A percentile compares a stretch with the other conserved stretches of the same genome.
Conservation (phyloP, 2,888 invertebrate species). For the Pemphredon lugubris region DNA sequence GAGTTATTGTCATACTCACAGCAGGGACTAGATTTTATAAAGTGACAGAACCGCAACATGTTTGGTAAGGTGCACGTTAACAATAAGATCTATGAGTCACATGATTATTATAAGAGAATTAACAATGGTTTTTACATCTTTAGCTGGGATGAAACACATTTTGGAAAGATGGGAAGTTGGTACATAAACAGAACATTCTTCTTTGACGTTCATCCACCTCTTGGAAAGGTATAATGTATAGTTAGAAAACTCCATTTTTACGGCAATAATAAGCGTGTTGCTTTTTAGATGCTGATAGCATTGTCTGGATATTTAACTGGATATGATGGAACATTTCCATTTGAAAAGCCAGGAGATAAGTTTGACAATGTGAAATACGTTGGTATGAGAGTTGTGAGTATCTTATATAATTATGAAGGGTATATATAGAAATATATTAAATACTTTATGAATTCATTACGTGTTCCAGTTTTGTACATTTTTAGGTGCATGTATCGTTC, state of each 20-base stretch:
- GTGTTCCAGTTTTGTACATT: constrained; percentile 93
- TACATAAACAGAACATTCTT: constrained; percentile 98
- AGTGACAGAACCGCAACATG: constrained; percentile 95
- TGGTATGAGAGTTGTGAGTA: constrained; percentile 95
- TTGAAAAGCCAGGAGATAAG: constrained; percentile 97
- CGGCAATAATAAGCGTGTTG: constrained; percentile 9
- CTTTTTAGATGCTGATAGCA: constrained; percentile 94
- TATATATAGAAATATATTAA: not conserved
- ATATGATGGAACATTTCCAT: constrained; percentile 96
- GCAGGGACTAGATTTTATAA: constrained; percentile 92
- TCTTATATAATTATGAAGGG: not conserved
- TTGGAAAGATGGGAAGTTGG: constrained; percentile 99
- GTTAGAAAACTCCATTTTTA: not conserved
- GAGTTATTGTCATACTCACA: constrained; percentile 85
- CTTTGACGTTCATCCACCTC: constrained; percentile 98
- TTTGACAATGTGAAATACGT: constrained; percentile 93
- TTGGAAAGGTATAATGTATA: constrained; percentile 90
- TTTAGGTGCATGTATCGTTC: constrained; percentile 92
- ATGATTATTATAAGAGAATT: constrained; percentile 7
- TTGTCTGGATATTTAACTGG: constrained; percentile 95
- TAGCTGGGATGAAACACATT: constrained; percentile 99
- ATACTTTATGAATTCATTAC: constrained; percentile 30
- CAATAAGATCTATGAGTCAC: not conserved
- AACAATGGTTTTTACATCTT: constrained; percentile 69
- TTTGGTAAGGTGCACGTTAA: constrained; percentile 87